Base-by-base conservation (phyloP, 2,888 invertebrate species). In the Brachyopa scutellaris region DNA sequence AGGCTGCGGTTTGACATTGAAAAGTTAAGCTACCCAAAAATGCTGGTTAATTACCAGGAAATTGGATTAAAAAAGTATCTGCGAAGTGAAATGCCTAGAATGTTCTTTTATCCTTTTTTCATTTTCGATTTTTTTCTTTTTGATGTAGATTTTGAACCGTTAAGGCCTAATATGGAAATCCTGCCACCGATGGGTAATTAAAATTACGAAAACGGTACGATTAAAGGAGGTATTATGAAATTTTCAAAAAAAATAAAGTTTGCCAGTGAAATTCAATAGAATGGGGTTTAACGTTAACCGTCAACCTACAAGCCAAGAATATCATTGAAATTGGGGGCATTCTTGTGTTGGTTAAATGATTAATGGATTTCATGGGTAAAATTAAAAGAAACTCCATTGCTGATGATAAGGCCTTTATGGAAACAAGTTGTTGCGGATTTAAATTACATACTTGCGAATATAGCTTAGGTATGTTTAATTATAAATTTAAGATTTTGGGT, bases 151-250 rank as follows among this genome's bases (percentile, higher is more conserved):
- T 15, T 15, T 2, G 15, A 40, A 40, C 13, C 13, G 4, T 4
- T 1, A 40, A 40, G 42, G 21, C 19, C n/a, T 42, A 21, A 42
- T 42, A 42, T 51, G 13, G 17, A 17, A n/a, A 6, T 31, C 31
- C 9, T n/a, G n/a, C 29, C 51, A 17, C 31, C 31, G 5, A 17
- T 17, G 51, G 31, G 51, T 51, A 51, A 51, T 26, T 47, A 26
- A 47, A 47, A 47, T 47, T 47, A 23, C 11, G 11, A n/a, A 47
- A 47, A 47, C 13, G 47, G 2, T 26, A 47, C 26, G 15, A 49
- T 53, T 31, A 33, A 33, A 21, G 17, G 9, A 19, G 33, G 19
- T n/a, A 53, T 33, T 26, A 47, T 11, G 8, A 26, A 47, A 26
- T 26, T 26, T 3, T n/a, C n/a, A n/a, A n/a, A n/a, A 8, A 11